These are phyloP conservation scores for Macquaria ambigua DNA, from an alignment of 2,113 vertebrate species.

Conservation along the genomic window DNA sequence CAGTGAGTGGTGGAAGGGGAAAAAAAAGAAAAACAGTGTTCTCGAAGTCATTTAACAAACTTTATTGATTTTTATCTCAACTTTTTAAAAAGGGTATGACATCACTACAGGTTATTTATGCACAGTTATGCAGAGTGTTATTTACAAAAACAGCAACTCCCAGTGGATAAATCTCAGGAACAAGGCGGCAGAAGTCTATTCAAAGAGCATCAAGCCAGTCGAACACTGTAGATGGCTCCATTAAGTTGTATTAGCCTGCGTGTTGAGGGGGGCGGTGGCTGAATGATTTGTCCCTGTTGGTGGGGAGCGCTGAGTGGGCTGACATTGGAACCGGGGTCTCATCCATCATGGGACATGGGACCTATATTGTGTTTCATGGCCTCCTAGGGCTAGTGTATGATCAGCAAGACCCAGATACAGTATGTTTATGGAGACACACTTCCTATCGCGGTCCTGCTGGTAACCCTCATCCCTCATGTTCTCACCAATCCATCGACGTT, in stretches of 20 bases:
- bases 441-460: constrained; percentile 46
- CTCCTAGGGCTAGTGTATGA: constrained; percentile 69
- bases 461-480: constrained; percentile 67
- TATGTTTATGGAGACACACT: constrained; percentile 72
- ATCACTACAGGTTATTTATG: not conserved
- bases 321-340: constrained; percentile 59
- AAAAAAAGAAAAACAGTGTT: not conserved
- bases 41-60: constrained; percentile 24
- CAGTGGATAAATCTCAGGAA: constrained; percentile 38
- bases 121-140: not conserved
- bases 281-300: constrained; percentile 75
- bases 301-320: constrained; percentile 70
- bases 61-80: constrained; percentile 13
- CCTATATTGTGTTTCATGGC: constrained; percentile 71
- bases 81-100: constrained; percentile 5
- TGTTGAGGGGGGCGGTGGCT: constrained; percentile 53
- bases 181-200: constrained; percentile 38
- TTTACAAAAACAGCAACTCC: constrained; percentile 47
- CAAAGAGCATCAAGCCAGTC: constrained; percentile 49
- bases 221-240: constrained; percentile 65
- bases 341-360: constrained; percentile 76
- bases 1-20: constrained; percentile 4
- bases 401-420: constrained; percentile 65
- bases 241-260: constrained; percentile 73
- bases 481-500: constrained; percentile 49